Evolutionary conservation across 2,888 invertebrate genomes (phyloP), one percentile per base, ranked within the genome.

Genomic region (Caenorhabditis uteleia): DNA sequence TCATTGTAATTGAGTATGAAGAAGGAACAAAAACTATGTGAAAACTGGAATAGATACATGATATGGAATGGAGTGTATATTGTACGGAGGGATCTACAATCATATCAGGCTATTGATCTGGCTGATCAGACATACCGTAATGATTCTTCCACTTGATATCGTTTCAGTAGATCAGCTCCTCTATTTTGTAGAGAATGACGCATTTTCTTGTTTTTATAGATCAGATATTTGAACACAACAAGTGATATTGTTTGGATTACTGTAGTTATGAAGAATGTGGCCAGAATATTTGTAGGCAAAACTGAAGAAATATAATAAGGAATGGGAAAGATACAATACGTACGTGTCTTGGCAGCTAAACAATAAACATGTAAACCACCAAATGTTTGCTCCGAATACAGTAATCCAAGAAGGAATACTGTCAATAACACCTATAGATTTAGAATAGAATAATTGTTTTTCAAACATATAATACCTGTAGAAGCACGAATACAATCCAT

Each of bases 1-100:
- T 31, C 29, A 7, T 47, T 40, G 21, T 42, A 55, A 25, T 47
- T 46, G 20, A 55, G 47, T 8, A 47, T 25, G 20, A 55, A 10
- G n/a, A 40, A 31, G 10, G 55, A 55, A n/a, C 42, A 33, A 4
- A 55, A 33, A 16, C 39, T 34, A 20, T 55, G 47, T n/a, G 47
- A 39, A 20, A 46, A 29, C 34, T 55, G 33, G 26, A 47, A 47
- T 25, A 55, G 27, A 34, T 42, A 55, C n/a, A n/a, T n/a, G n/a
- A n/a, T n/a, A n/a, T n/a, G n/a, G n/a, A n/a, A n/a, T n/a, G n/a
- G n/a, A n/a, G n/a, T n/a, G n/a, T n/a, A n/a, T n/a, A n/a, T n/a
- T n/a, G n/a, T n/a, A n/a, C n/a, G n/a, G n/a, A n/a, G n/a, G n/a
- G n/a, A n/a, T n/a, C n/a, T n/a, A n/a, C n/a, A n/a, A n/a, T n/a